These are phyloP conservation scores for Toxotes chatareus DNA, from an alignment of 2,113 vertebrate genomes.

Conservation along the genomic window DNA sequence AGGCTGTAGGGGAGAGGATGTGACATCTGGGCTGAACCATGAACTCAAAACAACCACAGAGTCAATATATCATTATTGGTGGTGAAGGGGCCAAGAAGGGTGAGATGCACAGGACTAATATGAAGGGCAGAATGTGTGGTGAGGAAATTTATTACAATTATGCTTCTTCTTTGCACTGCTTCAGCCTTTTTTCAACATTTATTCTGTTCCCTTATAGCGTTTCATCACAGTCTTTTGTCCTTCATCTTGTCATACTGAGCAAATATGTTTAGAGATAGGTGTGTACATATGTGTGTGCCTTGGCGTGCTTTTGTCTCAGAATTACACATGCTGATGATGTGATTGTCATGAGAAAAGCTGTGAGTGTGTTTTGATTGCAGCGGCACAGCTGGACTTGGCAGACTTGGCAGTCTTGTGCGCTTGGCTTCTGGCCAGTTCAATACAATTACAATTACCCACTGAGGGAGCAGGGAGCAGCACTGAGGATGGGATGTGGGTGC, in stretches of 20 bases:
- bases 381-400: slow-evolving; percentile 68
- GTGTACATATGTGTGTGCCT: slow-evolving; percentile 24
- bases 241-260: not conserved
- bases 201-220: not conserved
- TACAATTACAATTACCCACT: slow-evolving; percentile 72
- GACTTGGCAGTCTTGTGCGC: slow-evolving; percentile 48
- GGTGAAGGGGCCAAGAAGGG: not conserved
- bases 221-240: not conserved
- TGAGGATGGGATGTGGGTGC: slow-evolving; percentile 46
- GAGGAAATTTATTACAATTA: not conserved
- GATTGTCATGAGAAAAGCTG: slow-evolving; percentile 61
- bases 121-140: slow-evolving; percentile 1
- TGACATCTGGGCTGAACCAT: slow-evolving; percentile 24
- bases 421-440: slow-evolving; percentile 72
- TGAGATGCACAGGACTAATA: not conserved
- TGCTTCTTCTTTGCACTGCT: not conserved
- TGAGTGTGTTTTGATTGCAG: slow-evolving; percentile 67
- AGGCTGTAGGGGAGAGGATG: not conserved
- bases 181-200: not conserved
- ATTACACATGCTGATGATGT: slow-evolving; percentile 43
- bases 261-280: slow-evolving; percentile 16
- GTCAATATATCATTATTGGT: slow-evolving; percentile 28
- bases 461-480: slow-evolving; percentile 48
- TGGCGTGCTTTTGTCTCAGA: slow-evolving; percentile 28
- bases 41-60: slow-evolving; percentile 36